A percentile compares a stretch with the other conserved stretches of the same genome.
Conservation (phyloP, 1,140 invertebrate genomes). For the Contarinia nasturtii region DNA sequence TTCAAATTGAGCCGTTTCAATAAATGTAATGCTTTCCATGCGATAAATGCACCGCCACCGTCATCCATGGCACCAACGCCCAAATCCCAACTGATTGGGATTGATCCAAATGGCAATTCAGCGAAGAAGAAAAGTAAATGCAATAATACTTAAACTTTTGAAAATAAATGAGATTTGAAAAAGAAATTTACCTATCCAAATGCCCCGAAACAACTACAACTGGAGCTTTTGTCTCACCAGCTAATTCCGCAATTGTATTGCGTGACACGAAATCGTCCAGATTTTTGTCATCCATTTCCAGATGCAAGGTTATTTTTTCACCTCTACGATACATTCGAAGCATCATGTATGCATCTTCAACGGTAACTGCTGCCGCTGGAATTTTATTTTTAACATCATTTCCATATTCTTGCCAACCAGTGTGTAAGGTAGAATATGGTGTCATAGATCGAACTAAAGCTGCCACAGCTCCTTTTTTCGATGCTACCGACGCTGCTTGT, state of each 20-base stretch:
- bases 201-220: conserved; percentile 68
- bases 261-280: conserved; percentile 29
- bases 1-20: conserved; percentile 44
- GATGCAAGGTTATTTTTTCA: conserved; percentile 26
- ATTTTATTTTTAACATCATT: conserved; percentile 39
- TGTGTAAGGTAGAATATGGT: conserved; percentile 55
- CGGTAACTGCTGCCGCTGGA: conserved; percentile 56
- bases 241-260: conserved; percentile 54
- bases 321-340: conserved; percentile 41
- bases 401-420: conserved; percentile 41
- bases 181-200: conserved; percentile 35
- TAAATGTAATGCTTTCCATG: conserved; percentile 52
- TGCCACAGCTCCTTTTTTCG: conserved; percentile 52
- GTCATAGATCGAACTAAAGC: conserved; percentile 52
- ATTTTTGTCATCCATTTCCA: conserved; percentile 20
- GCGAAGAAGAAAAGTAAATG: not conserved
- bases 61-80: conserved; percentile 82
- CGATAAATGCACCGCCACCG: conserved; percentile 63
- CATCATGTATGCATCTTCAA: conserved; percentile 62
- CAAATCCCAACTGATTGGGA: conserved; percentile 67
- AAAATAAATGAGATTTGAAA: no score
- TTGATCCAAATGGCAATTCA: no score
- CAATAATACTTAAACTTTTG: not conserved
- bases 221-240: conserved; percentile 22
- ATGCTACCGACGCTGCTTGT: conserved; percentile 37